A percentile compares a stretch with the other conserved stretches of the same genome.
Conservation (phyloP, 2,888 invertebrate species). For the Melipona bicolor region DNA sequence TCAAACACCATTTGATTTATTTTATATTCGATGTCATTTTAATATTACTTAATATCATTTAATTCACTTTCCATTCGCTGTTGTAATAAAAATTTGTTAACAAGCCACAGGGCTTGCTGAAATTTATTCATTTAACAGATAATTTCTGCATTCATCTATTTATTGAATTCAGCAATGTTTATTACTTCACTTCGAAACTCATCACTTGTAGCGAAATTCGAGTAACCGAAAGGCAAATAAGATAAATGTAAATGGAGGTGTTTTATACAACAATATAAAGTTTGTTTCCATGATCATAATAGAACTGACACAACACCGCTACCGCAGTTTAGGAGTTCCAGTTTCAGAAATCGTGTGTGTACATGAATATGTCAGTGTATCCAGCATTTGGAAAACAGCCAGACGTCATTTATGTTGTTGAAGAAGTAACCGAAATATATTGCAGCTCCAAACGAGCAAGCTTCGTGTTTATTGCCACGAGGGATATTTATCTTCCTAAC, state of each 20-base stretch:
- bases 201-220: too few species aligned
- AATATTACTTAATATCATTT: too few species aligned
- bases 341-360: background rate
- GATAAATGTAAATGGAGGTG: background rate
- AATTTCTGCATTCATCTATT: too few species aligned
- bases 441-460: background rate
- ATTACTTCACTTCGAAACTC: too few species aligned
- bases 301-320: background rate
- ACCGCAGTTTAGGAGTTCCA: background rate
- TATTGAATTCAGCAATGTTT: too few species aligned
- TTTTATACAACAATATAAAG: background rate
- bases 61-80: too few species aligned
- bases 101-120: too few species aligned
- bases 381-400: background rate
- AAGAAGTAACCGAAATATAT: background rate
- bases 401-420: background rate
- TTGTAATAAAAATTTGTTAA: too few species aligned
- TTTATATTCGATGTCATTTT: too few species aligned
- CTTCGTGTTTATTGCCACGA: background rate
- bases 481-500: background rate
- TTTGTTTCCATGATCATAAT: background rate
- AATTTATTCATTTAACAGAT: too few species aligned
- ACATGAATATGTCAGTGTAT: background rate
- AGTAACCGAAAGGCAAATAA: too few species aligned
- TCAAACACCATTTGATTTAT: too few species aligned